These are phyloP conservation scores for Falco punctatus DNA, from an alignment of 2,113 vertebrate genomes.

Conservation along the genomic window DNA sequence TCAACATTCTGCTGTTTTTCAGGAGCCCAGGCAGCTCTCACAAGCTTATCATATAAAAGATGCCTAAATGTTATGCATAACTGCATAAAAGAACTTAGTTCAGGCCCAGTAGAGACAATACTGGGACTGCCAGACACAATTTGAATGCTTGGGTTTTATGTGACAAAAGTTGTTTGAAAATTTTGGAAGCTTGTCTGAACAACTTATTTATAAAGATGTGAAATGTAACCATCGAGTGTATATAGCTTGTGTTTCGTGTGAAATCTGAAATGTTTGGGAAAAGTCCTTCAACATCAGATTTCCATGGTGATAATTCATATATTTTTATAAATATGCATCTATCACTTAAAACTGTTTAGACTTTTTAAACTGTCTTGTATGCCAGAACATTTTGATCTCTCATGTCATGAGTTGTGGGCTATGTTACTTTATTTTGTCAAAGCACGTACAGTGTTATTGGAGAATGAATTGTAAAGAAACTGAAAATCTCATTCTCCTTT, in stretches of 20 bases:
- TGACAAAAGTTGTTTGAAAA: background rate
- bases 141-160: background rate
- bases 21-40: background rate
- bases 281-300: constrained; percentile 12
- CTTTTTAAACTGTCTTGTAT: background rate
- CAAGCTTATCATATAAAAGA: background rate
- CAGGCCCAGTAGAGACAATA: background rate
- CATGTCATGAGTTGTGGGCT: constrained; percentile 2
- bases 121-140: background rate
- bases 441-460: background rate
- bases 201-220: background rate
- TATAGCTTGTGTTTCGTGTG: background rate
- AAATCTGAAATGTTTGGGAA: constrained; percentile 9
- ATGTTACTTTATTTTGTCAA: constrained; percentile 1
- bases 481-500: constrained; percentile 37
- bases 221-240: background rate
- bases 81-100: background rate
- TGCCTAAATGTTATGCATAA: background rate
- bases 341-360: constrained; percentile 4
- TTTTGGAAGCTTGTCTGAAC: constrained; percentile 1
- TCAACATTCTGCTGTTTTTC: background rate
- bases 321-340: background rate
- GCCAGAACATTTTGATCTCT: background rate
- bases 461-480: constrained; percentile 35
- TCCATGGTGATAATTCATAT: background rate